phyloP scores from a whole-genome alignment of 2,888 invertebrate genomes.

The Drymonia ruficornis region DNA sequence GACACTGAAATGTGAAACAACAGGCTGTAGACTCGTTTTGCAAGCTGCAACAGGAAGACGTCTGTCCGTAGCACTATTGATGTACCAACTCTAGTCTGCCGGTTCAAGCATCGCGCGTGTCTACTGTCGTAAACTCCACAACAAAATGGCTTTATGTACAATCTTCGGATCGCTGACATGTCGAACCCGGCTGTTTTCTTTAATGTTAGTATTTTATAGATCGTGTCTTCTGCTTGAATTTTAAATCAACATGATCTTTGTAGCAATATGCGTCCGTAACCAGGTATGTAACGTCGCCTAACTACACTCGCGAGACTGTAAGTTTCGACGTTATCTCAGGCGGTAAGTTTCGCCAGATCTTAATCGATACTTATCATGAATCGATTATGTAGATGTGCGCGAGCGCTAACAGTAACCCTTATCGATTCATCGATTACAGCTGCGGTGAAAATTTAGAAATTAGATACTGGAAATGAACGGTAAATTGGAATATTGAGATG shows the following conservation, averaged over 20 bases:
- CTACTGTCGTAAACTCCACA: slow-evolving; percentile 64
- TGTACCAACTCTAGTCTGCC: slow-evolving; percentile 32
- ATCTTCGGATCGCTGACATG: slow-evolving; percentile 52
- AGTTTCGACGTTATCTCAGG: slow-evolving; percentile 42
- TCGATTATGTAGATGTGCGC: slow-evolving; percentile 41
- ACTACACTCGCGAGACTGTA: slow-evolving; percentile 31
- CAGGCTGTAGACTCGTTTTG: slow-evolving; percentile 57
- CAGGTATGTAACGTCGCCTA: slow-evolving; percentile 35
- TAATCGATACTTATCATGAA: slow-evolving; percentile 41
- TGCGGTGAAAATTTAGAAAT: slow-evolving; percentile 34
- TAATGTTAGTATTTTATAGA: slow-evolving; percentile 65
- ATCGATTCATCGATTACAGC: slow-evolving; percentile 32
- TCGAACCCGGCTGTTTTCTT: slow-evolving; percentile 54
- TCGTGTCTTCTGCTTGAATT: slow-evolving; percentile 64
- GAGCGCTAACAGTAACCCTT: slow-evolving; percentile 27
- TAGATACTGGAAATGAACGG: slow-evolving; percentile 20
- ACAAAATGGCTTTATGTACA: slow-evolving; percentile 63
- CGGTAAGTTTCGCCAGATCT: slow-evolving; percentile 43
- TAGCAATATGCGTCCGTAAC: slow-evolving; percentile 44
- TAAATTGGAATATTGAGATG: slow-evolving; percentile 20
- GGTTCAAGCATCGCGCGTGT: slow-evolving; percentile 24
- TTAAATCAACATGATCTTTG: slow-evolving; percentile 64
- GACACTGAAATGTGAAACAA: slow-evolving; percentile 59
- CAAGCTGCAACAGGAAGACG: slow-evolving; percentile 44
- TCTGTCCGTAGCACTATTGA: slow-evolving; percentile 30